Evolutionary conservation across 2,797 vertebrate genomes (phyloP), one percentile per base, ranked within the genome.

Genomic region (Buphagus erythrorhynchus): DNA sequence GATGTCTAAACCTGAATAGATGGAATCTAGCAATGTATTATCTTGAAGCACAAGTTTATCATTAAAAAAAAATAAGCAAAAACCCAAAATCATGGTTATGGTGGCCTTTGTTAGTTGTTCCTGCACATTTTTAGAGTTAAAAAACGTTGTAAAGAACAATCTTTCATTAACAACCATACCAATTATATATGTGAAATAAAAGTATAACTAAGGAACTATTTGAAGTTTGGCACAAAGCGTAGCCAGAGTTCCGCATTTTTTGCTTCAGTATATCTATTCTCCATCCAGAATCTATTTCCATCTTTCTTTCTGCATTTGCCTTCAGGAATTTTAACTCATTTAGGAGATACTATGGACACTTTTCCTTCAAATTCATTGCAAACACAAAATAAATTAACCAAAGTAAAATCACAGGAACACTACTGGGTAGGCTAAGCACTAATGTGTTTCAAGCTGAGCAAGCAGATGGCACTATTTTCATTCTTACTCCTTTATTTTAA

Each of bases 401-500:
- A 63, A 52, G n/a, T 77, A 85, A 91, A 91, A 76, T 38, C 20
- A 40, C 16, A 16, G 40, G 40, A 40, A 40, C 40, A 33, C 12
- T 75, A 77, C 29, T 45, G 45, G 16, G 21, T 67, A 82, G 21
- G 29, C 15, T 87, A 85, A 55, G 20, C 10, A 62, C 26, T 45
- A 66, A 61, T 40, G 13, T 51, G 38, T 67, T 87, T 94, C 80
- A 91, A 73, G 43, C 71, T 69, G 72, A 85, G 67, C 63, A 95
- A 91, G 84, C 90, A 92, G 91, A 92, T 93, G 90, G 38, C 77
- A 90, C 62, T 92, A 76, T 81, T 91, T 78, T 92, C 55, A 76
- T 73, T 92, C 46, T 81, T 66, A 51, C 6, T 84, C 14, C 66
- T 79, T 73, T 86, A 75, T 88, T 90, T 86, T 67, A 49, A 94